Evolutionary conservation across 2,797 vertebrate genomes (phyloP), one percentile per base, ranked within the genome.

Genomic region (Heliangelus exortis): DNA sequence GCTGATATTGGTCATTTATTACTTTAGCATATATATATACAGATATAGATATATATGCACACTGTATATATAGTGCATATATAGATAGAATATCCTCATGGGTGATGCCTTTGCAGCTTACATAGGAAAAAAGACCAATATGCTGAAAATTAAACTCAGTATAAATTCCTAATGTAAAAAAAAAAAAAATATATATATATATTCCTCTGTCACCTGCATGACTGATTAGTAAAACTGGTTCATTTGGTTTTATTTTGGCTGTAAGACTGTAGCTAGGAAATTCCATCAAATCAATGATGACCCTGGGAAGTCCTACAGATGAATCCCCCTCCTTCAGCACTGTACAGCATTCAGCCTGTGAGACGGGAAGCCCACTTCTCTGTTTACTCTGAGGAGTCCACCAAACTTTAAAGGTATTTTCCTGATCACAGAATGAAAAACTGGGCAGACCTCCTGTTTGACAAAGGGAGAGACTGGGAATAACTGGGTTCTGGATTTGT

Each of bases 1-100:
- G 97, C 97, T 98, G 98, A 98, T 97, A 97, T 97, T 97, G 98
- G 98, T 97, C 97, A 98, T 97, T 97, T 53, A 91, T 95, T 96
- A 90, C 55, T 96, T 92, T 91, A 78, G 61, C 91, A 87, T 79
- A 93, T 68, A 58, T 62, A 77, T 57, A 77, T 62, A 93, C 89
- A 92, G 43, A 84, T 72, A 97, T 9, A 92, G 43, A 84, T 69
- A 97, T 86, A 94, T 91, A 95, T 84, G 80, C 89, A 95, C 72
- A 68, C 36, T 55, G 29, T 68, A 82, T 45, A 81, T 66, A 80
- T 21, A 75, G 81, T 71, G 89, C 92, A 91, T 94, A 96, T 93
- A 96, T 72, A 95, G 51, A 84, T 83, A 96, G 96, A 89, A 90
- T 87, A 88, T 71, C 79, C 68, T 96, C 47, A 74, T 22, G 72